A percentile compares a stretch with the other conserved stretches of the same genome.
These are phyloP conservation scores for Ichneumoninae sp. DNA, from an alignment of 2,888 invertebrate genomes.

Conservation along the genomic window DNA sequence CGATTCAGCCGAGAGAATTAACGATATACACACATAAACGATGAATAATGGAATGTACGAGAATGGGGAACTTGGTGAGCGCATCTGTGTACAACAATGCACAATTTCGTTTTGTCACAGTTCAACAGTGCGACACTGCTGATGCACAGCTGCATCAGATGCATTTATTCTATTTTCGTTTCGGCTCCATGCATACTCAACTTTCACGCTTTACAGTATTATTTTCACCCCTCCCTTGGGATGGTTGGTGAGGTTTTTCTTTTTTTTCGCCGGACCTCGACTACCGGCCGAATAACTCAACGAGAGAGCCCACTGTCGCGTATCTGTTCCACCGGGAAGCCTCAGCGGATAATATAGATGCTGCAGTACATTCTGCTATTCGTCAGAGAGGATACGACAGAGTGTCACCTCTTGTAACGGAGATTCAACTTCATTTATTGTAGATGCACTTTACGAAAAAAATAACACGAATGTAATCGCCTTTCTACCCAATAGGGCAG, in stretches of 20 bases:
- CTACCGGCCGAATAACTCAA: constrained; percentile 47
- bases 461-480: neutral
- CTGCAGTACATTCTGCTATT: constrained; percentile 16
- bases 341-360: constrained; percentile 14
- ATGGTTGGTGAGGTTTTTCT: constrained; percentile 37
- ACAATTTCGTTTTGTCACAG: constrained; percentile 55
- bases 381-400: constrained; percentile 1
- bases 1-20: constrained; percentile 11
- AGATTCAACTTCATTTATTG: constrained; percentile 1
- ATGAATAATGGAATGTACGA: constrained; percentile 58
- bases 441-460: neutral
- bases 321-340: constrained; percentile 23
- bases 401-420: constrained; percentile 15
- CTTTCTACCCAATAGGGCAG: neutral
- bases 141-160: constrained; percentile 54
- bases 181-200: constrained; percentile 13
- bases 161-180: constrained; percentile 57
- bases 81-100: constrained; percentile 57
- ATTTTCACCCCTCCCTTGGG: constrained; percentile 43
- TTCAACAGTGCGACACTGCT: constrained; percentile 33
- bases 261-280: constrained; percentile 32
- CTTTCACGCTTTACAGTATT: constrained; percentile 50
- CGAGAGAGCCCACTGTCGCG: constrained; percentile 7
- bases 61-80: constrained; percentile 36
- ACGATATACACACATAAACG: constrained; percentile 33